Conservation (phyloP, 2,888 invertebrate genomes). For the Phengaris alcon region DNA sequence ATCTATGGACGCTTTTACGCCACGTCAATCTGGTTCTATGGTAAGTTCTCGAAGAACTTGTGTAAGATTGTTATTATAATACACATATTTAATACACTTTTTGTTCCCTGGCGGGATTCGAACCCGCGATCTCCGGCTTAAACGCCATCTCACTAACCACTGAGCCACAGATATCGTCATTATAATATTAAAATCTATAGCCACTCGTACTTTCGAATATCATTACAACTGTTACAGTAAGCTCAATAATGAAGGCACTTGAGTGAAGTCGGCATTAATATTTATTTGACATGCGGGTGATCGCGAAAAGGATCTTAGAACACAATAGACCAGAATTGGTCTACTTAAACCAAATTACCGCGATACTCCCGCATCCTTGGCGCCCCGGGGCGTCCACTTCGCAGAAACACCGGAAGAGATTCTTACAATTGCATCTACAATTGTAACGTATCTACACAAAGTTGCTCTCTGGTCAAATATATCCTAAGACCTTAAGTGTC, state of each 20-base stretch:
- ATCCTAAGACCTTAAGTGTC: not conserved
- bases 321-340: constrained; percentile 68
- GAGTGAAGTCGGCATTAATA: constrained; percentile 51
- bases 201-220: not conserved
- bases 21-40: too few species aligned
- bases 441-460: constrained; percentile 5
- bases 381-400: constrained; percentile 53
- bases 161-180: too few species aligned
- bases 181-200: not conserved
- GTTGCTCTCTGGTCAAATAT: not conserved
- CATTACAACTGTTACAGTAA: not conserved
- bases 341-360: constrained; percentile 75
- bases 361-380: constrained; percentile 71
- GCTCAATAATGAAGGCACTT: constrained; percentile 31
- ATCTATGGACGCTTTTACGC: not conserved
- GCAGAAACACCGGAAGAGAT: constrained; percentile 39
- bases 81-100: too few species aligned
- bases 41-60: too few species aligned
- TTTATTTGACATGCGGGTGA: constrained; percentile 70
- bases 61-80: too few species aligned
- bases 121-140: too few species aligned
- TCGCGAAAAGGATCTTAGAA: constrained; percentile 64
- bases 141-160: too few species aligned
- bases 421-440: constrained; percentile 36
- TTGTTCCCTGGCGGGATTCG: too few species aligned